Evolutionary conservation across 92 coral and sea anemone species (phyloP), one percentile per base, ranked within the genome.

Genomic region (Muricea muricata): DNA sequence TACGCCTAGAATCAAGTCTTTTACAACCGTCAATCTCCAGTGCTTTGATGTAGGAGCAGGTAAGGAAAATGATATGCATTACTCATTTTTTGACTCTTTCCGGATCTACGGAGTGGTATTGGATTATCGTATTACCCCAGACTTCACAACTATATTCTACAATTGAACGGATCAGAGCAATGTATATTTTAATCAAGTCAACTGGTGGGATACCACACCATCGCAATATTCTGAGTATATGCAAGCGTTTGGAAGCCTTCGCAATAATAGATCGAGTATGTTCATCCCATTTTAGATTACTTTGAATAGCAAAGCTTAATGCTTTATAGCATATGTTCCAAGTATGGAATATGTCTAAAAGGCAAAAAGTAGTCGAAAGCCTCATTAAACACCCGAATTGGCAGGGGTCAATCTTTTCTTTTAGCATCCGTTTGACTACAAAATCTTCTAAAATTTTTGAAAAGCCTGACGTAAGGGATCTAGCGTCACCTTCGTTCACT

Each of bases 191-290:
- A 23, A 81, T 17, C 0, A 66, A 31, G 46, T 66, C 79, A 32
- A 31, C 32, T 37, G 48, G 33, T 26, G 25, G 63, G 61, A 37
- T 68, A 30, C 58, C 60, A 7, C 72, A 47, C n/a, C 84, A 45
- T 24, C 80, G 54, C 50, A 82, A 34, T 6, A 82, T 78, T 68
- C 80, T 54, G 48, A 82, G 46, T 11, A 82, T 69, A 29, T 82
- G 87, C 41, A 82, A 65, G 39, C 80, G 54, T 54, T 82, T 69
- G 17, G 87, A 82, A 23, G 57, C 66, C 29, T 81, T 67, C 21
- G 78, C 40, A n/a, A 81, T 60, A n/a, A 68, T 40, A 13, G 75
- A 8, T 18, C 28, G 37, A 67, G 45, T 66, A 37, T 67, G 79
- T 28, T 45, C 78, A 66, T 66, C 73, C 61, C 60, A 80, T 50